phyloP scores from a whole-genome alignment of 2,797 vertebrate genomes.

The Rhinogobio ventralis region DNA sequence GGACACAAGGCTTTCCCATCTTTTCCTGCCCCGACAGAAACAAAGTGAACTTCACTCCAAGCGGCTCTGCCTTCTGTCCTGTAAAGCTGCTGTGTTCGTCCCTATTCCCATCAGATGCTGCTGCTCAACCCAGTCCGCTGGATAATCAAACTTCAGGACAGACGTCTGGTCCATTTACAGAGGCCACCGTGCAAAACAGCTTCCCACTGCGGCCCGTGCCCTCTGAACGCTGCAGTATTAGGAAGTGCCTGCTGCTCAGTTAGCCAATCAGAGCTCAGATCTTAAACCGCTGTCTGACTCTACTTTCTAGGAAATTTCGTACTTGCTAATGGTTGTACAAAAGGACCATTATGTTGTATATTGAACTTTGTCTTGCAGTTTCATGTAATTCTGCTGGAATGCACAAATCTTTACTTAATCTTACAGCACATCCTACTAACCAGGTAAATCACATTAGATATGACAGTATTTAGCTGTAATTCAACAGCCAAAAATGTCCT shows the following conservation, averaged over 20 bases:
- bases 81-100: conserved; percentile 92
- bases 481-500: background rate
- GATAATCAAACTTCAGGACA: conserved; percentile 45
- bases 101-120: conserved; percentile 79
- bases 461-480: background rate
- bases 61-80: conserved; percentile 96
- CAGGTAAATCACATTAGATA: background rate
- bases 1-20: conserved; percentile 90
- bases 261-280: conserved; percentile 18
- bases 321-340: conserved; percentile 1
- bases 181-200: conserved; percentile 49
- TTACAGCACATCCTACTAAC: conserved; percentile 23
- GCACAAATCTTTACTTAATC: conserved; percentile 25
- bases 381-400: conserved; percentile 9
- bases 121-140: conserved; percentile 60
- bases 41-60: conserved; percentile 97
- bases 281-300: background rate
- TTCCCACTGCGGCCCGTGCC: conserved; percentile 70
- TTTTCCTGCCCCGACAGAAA: conserved; percentile 99
- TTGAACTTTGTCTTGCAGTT: conserved; percentile 12
- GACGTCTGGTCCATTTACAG: conserved; percentile 19
- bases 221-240: conserved; percentile 69
- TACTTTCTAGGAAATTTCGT: background rate
- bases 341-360: background rate
- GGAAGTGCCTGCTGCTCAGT: conserved; percentile 40